Conservation (phyloP, 2,797 vertebrate species). For the Scolopax rusticola region DNA sequence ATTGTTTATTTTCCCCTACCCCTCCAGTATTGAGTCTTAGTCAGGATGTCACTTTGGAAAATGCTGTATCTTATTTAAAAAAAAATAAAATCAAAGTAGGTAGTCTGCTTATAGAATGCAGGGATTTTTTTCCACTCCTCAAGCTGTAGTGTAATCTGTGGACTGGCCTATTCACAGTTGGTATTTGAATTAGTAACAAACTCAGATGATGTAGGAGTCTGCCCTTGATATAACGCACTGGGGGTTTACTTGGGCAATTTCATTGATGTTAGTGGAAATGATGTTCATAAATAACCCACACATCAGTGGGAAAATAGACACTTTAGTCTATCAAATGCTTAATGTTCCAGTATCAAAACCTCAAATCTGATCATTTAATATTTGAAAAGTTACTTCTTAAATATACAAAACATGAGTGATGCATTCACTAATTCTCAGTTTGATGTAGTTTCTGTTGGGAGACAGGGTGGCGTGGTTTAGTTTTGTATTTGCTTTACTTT, state of each 20-base stretch:
- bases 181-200: neutral
- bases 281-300: neutral
- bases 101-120: neutral
- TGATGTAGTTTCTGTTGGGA: neutral
- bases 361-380: neutral
- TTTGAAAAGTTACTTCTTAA: neutral
- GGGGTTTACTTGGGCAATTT: neutral
- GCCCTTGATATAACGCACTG: neutral
- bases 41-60: neutral
- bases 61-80: neutral
- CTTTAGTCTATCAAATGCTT: neutral
- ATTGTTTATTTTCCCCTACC: slow-evolving; percentile 13
- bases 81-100: neutral
- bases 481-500: neutral
- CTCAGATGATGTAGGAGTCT: neutral
- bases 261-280: neutral
- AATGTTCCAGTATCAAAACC: neutral
- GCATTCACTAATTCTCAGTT: neutral
- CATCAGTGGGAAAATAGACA: neutral
- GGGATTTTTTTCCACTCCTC: neutral
- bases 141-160: neutral
- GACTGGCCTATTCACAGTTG: neutral
- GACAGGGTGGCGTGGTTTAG: neutral
- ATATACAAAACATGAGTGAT: neutral
- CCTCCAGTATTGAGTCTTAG: neutral